Evolutionary conservation across 2,797 vertebrate genomes (phyloP), one percentile per base, ranked within the genome.

Genomic region (Microtus obscurus): DNA sequence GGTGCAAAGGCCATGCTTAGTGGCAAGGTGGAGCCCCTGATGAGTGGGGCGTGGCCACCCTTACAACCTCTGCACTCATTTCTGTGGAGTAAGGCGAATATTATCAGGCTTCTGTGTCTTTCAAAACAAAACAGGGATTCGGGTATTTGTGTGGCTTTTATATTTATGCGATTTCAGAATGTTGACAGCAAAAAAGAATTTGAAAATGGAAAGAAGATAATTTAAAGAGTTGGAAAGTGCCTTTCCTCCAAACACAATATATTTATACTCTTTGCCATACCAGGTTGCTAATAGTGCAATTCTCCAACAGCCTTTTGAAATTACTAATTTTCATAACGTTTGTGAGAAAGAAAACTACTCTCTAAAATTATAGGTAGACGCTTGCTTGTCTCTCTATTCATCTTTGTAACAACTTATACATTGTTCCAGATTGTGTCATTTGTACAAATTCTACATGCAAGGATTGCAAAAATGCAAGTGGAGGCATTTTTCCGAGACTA

Each of bases 301-400:
- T 90, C 71, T 53, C 65, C 45, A 77, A 79, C n/a, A 53, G n/a
- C 19, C 87, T 40, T 87, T 40, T 71, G 71, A 94, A 87, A 89
- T 89, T 61, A 69, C 13, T 82, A 12, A 69, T 92, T 71, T 86
- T 45, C 31, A 1, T 83, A 90, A 78, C 61, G 92, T 89, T 74
- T 59, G 11, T 78, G 53, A 56, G 45, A 81, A 87, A 65, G 34
- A 59, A 80, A 91, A 69, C 25, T n/a, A 40, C 59, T 67, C 31
- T 73, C 0, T 73, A 27, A 93, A 95, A 85, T 37, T 87, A 53
- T 51, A 78, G 27, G 25, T 69, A 56, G 69, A 51, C 16, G 48
- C 78, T 93, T 91, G 3, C 29, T 56, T 5, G 77, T 74, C 37
- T 95, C 63, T 45, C 31, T 82, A 88, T 90, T 77, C 40, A 14